These are phyloP conservation scores for Nothoprocta perdicaria DNA, from an alignment of 2,113 vertebrate genomes.

Conservation along the genomic window DNA sequence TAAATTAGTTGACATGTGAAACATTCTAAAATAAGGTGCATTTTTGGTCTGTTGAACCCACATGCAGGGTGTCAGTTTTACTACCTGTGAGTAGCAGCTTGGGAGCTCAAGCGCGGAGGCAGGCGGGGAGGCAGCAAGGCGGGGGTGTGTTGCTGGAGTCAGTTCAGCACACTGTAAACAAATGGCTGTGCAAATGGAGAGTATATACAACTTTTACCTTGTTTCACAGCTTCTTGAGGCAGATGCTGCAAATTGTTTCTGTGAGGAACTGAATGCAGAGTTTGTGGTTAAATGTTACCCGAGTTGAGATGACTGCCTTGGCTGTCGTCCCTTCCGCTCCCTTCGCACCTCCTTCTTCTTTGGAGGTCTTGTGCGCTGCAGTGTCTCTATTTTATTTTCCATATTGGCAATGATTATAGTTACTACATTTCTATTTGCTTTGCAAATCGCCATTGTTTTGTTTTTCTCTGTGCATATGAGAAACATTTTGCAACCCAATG, in stretches of 20 bases:
- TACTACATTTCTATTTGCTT: background rate
- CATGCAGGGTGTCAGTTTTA: background rate
- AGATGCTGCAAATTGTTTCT: background rate
- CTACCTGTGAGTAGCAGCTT: background rate
- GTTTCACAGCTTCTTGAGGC: background rate
- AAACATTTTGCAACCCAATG: background rate
- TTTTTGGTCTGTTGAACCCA: background rate
- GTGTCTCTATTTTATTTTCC: background rate
- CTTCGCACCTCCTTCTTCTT: background rate
- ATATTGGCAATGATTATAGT: background rate
- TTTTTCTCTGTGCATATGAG: background rate
- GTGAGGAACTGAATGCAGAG: background rate
- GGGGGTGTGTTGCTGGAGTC: background rate
- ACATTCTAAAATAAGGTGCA: background rate
- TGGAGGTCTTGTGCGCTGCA: background rate
- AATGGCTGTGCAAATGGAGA: background rate
- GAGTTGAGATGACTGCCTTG: background rate
- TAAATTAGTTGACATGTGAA: background rate
- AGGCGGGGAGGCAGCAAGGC: background rate
- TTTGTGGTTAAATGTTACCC: background rate
- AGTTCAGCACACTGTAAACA: background rate
- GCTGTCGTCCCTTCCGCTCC: background rate
- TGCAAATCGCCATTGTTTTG: background rate
- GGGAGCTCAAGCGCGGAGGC: background rate
- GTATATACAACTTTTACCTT: background rate